Evolutionary conservation across 2,797 vertebrate species (phyloP).

Genomic region (Cossypha heuglini): DNA sequence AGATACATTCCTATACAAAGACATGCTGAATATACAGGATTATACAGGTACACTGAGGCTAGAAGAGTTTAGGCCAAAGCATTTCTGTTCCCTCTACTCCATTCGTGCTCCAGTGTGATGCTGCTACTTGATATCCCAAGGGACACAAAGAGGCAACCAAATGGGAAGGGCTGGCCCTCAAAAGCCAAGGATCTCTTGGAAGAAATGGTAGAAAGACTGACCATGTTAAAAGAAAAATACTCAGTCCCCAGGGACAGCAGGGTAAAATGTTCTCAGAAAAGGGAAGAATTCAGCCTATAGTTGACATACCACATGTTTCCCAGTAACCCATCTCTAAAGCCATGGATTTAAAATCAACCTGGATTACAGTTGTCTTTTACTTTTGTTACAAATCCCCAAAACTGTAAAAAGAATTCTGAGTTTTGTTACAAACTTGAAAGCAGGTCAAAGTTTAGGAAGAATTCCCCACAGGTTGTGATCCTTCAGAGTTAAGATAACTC

Average conservation of each 20-base stretch:
- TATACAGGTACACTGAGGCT: neutral
- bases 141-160: neutral
- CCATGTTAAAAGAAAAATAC: neutral
- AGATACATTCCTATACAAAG: too few species aligned
- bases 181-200: neutral
- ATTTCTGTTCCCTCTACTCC: neutral
- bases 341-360: neutral
- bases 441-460: neutral
- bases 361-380: neutral
- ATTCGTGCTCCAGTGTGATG: rapidly evolving
- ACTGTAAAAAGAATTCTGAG: neutral
- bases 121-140: neutral
- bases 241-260: neutral
- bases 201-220: neutral
- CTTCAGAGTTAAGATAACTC: neutral
- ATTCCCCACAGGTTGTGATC: neutral
- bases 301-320: rapidly evolving
- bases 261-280: neutral
- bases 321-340: neutral
- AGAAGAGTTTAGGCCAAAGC: neutral
- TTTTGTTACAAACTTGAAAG: neutral
- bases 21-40: neutral
- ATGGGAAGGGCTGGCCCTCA: neutral
- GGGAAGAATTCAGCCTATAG: neutral
- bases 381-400: neutral